Conservation (phyloP, 2,888 invertebrate species). For the Acholoe squamosa region DNA sequence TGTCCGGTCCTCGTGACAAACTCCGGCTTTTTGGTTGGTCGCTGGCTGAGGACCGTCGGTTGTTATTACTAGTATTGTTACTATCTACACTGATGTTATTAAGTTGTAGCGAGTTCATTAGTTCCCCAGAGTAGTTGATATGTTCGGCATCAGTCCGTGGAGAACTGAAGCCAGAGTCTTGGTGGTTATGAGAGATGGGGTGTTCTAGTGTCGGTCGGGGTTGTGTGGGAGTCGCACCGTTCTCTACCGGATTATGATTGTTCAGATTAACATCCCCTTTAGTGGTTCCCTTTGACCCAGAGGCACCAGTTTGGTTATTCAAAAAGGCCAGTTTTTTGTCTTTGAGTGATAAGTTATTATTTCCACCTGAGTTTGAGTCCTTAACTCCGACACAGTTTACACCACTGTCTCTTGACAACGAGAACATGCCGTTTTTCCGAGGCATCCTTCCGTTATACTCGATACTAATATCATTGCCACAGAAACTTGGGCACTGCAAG, state of each 20-base stretch:
- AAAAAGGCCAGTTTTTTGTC: slow-evolving; percentile 30
- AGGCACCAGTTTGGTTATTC: slow-evolving; percentile 35
- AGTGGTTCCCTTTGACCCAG: background rate
- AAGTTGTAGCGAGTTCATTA: background rate
- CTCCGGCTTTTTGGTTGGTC: background rate
- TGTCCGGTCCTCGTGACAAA: background rate
- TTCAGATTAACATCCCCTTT: background rate
- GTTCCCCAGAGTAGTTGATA: slow-evolving; percentile 23
- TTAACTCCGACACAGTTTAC: slow-evolving; percentile 80
- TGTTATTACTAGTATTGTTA: background rate
- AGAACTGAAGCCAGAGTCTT: slow-evolving; percentile 58
- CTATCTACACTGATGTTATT: background rate
- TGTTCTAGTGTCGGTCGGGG: background rate
- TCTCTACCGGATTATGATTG: slow-evolving; percentile 1
- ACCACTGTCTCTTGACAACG: slow-evolving; percentile 79
- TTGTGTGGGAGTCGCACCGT: background rate
- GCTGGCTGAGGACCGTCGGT: background rate
- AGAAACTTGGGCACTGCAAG: slow-evolving; percentile 47
- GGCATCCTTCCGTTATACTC: slow-evolving; percentile 78
- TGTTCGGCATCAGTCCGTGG: slow-evolving; percentile 57
- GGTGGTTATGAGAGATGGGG: background rate
- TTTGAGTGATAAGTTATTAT: background rate
- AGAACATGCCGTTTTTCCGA: slow-evolving; percentile 74
- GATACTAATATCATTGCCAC: slow-evolving; percentile 67
- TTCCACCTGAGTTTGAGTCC: background rate